Evolutionary conservation across 2,888 invertebrate species (phyloP), one percentile per base, ranked within the genome.

Genomic region (Colletes collaris): DNA sequence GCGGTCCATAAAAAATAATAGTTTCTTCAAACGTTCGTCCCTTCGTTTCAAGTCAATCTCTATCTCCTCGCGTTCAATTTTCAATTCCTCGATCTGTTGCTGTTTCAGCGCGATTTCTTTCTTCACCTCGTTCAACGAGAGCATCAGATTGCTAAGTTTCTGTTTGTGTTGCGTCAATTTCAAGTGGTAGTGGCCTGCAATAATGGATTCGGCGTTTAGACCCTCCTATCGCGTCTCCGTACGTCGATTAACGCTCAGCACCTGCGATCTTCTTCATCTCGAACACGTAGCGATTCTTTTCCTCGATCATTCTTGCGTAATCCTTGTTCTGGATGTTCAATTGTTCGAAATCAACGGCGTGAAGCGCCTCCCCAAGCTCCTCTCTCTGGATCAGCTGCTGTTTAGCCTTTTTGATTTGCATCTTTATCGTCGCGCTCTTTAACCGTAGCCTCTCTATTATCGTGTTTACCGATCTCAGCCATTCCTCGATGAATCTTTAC

Each of bases 341-440:
- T 87, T 95, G 95, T 46, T 96, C 95, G 82, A 96, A 96, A 89
- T 96, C 96, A 0, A 95, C 94, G 0, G 95, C 94, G 66, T 94
- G 93, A 0, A 96, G 89, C 62, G 93, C 94, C 77, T 95, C 95
- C 13, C 95, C 95, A 0, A 95, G 87, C 86, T 95, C 95, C 5
- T 93, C 93, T 80, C 95, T 95, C 6, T 94, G 93, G 46, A 93
- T 92, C 2, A 95, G 93, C 79, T 95, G 94, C 0, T 93, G 92
- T 77, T 94, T 94, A 0, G 95, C 89, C 89, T 95, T 95, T 55
- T 92, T 93, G 85, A 94, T 94, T 78, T 94, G 94, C 0, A 93
- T 93, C 88, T 94, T 95, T 0, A 94, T 86, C 0, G 95, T 95
- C 71, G 94, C 94, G 0, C 94, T 95, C 73, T 95, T 92, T 0